Percentiles rank a stretch among this genome's conserved stretches.
These are phyloP conservation scores for Emesis furor DNA, from an alignment of 2,888 invertebrate genomes.

Conservation along the genomic window DNA sequence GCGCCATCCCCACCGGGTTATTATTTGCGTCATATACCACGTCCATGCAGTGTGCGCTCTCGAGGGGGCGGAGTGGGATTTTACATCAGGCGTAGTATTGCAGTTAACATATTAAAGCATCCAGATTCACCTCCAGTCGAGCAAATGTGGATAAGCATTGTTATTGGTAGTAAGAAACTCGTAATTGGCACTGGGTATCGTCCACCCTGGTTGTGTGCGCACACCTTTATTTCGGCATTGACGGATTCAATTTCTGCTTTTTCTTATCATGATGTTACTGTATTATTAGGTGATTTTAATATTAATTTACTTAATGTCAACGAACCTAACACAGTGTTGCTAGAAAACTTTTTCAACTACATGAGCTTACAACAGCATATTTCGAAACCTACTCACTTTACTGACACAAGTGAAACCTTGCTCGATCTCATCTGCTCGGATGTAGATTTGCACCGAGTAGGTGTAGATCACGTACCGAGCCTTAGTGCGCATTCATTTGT, in stretches of 20 bases:
- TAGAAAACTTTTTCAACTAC: conserved; percentile 30
- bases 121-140: background rate
- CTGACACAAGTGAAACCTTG: background rate
- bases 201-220: too few species aligned
- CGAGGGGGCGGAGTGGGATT: conserved; percentile 18
- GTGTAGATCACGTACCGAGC: background rate
- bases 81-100: background rate
- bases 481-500: background rate
- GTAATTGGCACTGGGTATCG: too few species aligned
- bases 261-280: background rate
- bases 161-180: background rate
- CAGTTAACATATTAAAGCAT: background rate
- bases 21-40: background rate
- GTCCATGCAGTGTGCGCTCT: background rate
- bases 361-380: conserved; percentile 42
- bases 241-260: too few species aligned
- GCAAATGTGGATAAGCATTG: background rate
- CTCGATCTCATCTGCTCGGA: background rate
- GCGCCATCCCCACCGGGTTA: background rate
- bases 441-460: background rate
- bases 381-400: conserved; percentile 49
- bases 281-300: background rate
- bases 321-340: conserved; percentile 24
- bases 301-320: background rate
- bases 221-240: too few species aligned